Conservation (phyloP, 2,888 invertebrate genomes). For the Fabriciana adippe region DNA sequence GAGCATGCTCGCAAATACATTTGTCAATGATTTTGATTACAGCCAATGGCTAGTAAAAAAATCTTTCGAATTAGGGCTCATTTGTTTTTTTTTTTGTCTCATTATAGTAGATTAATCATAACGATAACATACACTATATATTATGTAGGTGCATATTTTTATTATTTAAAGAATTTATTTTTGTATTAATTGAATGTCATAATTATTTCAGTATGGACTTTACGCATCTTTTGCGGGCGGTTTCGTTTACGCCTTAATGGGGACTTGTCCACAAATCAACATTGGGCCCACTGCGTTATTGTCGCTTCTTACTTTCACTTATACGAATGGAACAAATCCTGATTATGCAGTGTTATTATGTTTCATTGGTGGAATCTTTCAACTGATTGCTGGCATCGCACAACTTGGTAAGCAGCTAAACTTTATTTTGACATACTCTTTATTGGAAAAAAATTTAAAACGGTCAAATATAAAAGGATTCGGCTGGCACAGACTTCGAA, state of each 20-base stretch:
- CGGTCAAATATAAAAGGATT: no score
- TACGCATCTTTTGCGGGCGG: conserved; percentile 91
- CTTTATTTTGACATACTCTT: background rate
- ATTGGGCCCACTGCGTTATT: conserved; percentile 88
- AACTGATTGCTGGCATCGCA: conserved; percentile 83
- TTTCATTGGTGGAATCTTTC: conserved; percentile 85
- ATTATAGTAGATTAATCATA: no score
- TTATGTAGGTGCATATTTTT: background rate
- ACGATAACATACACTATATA: no score
- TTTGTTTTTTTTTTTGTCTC: no score
- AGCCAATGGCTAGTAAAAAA: no score
- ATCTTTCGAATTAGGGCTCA: no score
- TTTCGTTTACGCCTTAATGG: conserved; percentile 89
- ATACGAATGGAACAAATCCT: conserved; percentile 81
- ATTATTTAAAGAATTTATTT: background rate
- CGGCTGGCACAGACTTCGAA: no score
- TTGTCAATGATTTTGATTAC: no score
- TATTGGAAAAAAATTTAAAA: no score
- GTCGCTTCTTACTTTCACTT: conserved; percentile 87
- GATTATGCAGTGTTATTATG: conserved; percentile 85
- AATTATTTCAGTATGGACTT: conserved; percentile 87
- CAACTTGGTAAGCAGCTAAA: conserved; percentile 81
- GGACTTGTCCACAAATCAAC: conserved; percentile 86
- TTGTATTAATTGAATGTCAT: background rate
- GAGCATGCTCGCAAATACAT: no score